Evolutionary conservation across 1,140 invertebrate genomes (phyloP), one percentile per base, ranked within the genome.

Genomic region (Euura saliciscinereae): DNA sequence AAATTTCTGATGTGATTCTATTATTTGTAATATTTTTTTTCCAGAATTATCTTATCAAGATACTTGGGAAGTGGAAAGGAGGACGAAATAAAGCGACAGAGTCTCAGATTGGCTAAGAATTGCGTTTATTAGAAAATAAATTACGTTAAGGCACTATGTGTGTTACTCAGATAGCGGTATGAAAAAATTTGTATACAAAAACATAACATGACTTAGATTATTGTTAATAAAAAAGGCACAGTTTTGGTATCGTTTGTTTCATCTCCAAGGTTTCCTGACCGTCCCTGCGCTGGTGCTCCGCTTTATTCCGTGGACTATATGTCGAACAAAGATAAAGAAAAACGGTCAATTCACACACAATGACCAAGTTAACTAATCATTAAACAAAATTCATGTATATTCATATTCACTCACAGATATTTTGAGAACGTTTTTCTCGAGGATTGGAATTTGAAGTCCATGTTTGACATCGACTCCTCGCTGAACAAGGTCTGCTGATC

Each of bases 181-280:
- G 28, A 28, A 45, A 75, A 75, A 70, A 59, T 73, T 75, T 75
- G 74, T 74, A 74, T 70, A 74, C 71, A 74, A 67, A 46, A 66
- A 51, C n/a, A 28, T 28, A 28, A 28, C 28, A 69, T 74, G 73
- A 74, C 73, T 74, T 74, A 68, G 73, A 74, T 67, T 51, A 28
- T 28, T 51, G 7, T 51, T 68, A 66, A 43, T 69, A 66, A 66
- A 70, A 69, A 74, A 74, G 73, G 73, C 73, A 74, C 73, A 64
- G 65, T n/a, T 71, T 51, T 67, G 44, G 7, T 28, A 28, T 28
- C 28, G 28, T 28, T 28, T 28, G n/a, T 45, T 46, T 83, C 77
- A 86, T 74, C 85, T 78, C 84, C 84, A 86, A 66, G 85, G 85
- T 75, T 85, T 86, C 0, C 85, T 80, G 69, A 86, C 84, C 45